Conservation (phyloP, 2,113 vertebrate genomes). For the Nestor notabilis region DNA sequence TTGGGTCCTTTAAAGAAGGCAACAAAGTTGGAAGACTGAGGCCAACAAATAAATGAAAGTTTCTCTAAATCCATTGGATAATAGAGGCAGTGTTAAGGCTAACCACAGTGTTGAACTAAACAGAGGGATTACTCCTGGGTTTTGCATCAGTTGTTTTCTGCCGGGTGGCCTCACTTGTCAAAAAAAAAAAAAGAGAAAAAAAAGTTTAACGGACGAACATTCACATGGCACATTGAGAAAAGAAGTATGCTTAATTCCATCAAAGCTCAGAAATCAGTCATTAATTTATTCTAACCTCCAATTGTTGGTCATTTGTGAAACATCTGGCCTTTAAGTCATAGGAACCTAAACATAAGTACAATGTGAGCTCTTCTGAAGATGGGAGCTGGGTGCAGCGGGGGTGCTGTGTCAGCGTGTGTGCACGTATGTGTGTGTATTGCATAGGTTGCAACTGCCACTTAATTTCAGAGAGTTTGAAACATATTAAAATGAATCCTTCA, state of each 20-base stretch:
- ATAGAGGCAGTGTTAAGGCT: conserved; percentile 99
- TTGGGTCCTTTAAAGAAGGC: conserved; percentile 80
- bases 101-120: conserved; percentile 95
- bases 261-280: conserved; percentile 97
- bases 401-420: background rate
- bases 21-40: conserved; percentile 86
- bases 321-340: conserved; percentile 88
- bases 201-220: conserved; percentile 90
- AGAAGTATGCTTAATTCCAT: conserved; percentile 99
- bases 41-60: conserved; percentile 97
- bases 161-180: conserved; percentile 98
- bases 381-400: conserved; percentile 4
- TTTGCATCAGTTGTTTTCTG: conserved; percentile 99
- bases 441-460: conserved; percentile 7
- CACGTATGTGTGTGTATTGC: background rate
- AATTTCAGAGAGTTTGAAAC: conserved; percentile 29
- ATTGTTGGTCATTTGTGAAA: conserved; percentile 93
- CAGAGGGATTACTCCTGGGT: conserved; percentile 95
- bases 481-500: conserved; percentile 43
- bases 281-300: conserved; percentile 95
- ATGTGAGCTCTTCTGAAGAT: conserved; percentile 52
- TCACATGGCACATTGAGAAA: conserved; percentile 93
- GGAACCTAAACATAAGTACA: conserved; percentile 74
- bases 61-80: conserved; percentile 99
- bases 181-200: conserved; percentile 78